Evolutionary conservation across 2,113 vertebrate species (phyloP).

Genomic region (Falcunculus frontatus): DNA sequence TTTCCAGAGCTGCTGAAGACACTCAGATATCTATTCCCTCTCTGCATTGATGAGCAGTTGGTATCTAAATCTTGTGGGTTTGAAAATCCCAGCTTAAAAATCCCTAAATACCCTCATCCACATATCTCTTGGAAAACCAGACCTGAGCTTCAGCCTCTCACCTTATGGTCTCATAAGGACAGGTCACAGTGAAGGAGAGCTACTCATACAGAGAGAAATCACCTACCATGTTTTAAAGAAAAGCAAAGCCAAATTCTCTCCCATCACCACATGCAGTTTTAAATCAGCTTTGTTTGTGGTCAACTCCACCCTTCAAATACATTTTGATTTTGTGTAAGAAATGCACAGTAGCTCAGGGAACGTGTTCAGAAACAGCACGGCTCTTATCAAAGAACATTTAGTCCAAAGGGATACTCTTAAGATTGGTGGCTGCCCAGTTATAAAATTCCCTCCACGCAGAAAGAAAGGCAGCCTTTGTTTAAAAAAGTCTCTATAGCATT

Average conservation of each 20-base stretch:
- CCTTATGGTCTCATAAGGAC: background rate
- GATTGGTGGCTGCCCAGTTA: background rate
- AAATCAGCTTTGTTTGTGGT: background rate
- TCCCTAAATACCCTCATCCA: background rate
- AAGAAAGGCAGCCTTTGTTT: background rate
- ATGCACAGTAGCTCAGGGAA: background rate
- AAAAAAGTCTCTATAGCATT: background rate
- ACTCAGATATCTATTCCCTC: background rate
- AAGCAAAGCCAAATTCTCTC: background rate
- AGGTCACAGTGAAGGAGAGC: background rate
- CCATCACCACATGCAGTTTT: background rate
- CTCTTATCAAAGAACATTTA: background rate
- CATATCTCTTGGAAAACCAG: background rate
- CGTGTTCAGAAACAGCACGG: background rate
- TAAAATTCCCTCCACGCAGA: background rate
- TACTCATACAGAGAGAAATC: background rate
- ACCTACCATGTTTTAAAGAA: background rate
- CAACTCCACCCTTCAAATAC: background rate
- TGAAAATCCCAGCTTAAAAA: constrained; percentile 21
- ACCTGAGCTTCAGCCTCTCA: background rate
- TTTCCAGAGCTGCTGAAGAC: background rate
- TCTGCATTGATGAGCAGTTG: background rate
- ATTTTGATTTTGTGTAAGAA: background rate
- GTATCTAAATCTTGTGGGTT: background rate
- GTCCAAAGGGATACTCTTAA: background rate